These are phyloP conservation scores for Zygothrica quintamaculata DNA, from an alignment of 2,888 invertebrate genomes.

Conservation along the genomic window DNA sequence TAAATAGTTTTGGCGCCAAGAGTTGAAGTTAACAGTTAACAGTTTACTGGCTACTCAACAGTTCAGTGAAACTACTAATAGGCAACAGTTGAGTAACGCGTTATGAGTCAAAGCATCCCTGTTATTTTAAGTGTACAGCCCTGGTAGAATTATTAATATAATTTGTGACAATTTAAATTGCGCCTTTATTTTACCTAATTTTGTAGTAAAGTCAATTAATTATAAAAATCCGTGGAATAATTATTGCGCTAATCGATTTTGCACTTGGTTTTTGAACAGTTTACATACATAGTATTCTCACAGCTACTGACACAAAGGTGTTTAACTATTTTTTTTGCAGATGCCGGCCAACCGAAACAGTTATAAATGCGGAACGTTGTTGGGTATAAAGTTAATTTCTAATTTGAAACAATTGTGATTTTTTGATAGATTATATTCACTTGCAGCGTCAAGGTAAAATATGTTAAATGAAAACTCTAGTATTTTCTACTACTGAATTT, in stretches of 20 bases:
- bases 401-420: constrained; percentile 55
- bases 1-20: constrained; percentile 27
- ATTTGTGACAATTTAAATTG: constrained; percentile 6
- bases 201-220: constrained; percentile 15
- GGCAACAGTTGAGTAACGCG: constrained; percentile 33
- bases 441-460: constrained; percentile 67
- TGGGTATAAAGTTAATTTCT: not conserved
- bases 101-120: constrained; percentile 11
- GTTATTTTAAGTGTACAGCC: constrained; percentile 12
- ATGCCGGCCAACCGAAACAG: constrained; percentile 32
- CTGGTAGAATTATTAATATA: constrained; percentile 47
- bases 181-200: not conserved
- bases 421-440: constrained; percentile 82
- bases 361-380: constrained; percentile 35
- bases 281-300: constrained; percentile 79
- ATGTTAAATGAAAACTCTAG: constrained; percentile 77
- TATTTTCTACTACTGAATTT: constrained; percentile 73
- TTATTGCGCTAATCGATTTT: constrained; percentile 78
- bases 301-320: constrained; percentile 77
- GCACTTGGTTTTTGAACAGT: constrained; percentile 82
- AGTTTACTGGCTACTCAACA: constrained; percentile 17
- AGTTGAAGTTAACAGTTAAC: no score
- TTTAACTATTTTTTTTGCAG: constrained; percentile 72
- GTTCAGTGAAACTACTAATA: no score
- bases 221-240: constrained; percentile 47